Evolutionary conservation across 2,888 invertebrate species (phyloP), one percentile per base, ranked within the genome.

Genomic region (Drosophila longiperda): DNA sequence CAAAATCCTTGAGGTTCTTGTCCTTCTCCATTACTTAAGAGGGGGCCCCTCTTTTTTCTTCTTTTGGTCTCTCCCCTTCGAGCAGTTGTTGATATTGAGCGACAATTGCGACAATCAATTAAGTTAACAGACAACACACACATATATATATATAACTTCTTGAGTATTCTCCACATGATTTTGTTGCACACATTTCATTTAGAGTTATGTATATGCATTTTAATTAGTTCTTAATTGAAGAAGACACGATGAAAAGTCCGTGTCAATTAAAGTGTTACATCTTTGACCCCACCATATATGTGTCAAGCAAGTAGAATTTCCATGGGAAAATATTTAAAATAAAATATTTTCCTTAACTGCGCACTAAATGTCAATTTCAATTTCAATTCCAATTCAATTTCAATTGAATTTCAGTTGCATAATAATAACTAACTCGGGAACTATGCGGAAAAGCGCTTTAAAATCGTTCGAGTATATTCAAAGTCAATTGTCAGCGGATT

Each of bases 1-100:
- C 92, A 92, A 92, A 89, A 91, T 91, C 91, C 92, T 91, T 88
- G 74, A 87, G 91, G 83, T 91, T 91, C 85, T 90, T 91, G 92
- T 92, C 92, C 92, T 92, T 91, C 83, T 86, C 64, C 32, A 40
- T 3, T 38, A n/a, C 20, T 54, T 57, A 58, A 54, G 32, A 52
- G 38, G 23, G 32, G 17, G 12, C 4, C 20, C 20, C 15, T 40
- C 29, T 29, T n/a, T n/a, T 15, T 23, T 40, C 29, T 20, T n/a
- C 29, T n/a, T 26, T 40, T 48, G 15, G 4, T 40, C 32, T 29
- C 40, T 26, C 1, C 32, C 8, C 20, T 55, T 33, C 48, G 26
- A 15, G 1, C 15, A 23, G 2, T 45, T 38, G 68, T 74, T 79
- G 49, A 67, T 79, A 67, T 62, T 34, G 50, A 75, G 66, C 71